A percentile compares a stretch with the other conserved stretches of the same genome.
phyloP scores from a whole-genome alignment of 2,113 vertebrate genomes.

The Chamaea fasciata region DNA sequence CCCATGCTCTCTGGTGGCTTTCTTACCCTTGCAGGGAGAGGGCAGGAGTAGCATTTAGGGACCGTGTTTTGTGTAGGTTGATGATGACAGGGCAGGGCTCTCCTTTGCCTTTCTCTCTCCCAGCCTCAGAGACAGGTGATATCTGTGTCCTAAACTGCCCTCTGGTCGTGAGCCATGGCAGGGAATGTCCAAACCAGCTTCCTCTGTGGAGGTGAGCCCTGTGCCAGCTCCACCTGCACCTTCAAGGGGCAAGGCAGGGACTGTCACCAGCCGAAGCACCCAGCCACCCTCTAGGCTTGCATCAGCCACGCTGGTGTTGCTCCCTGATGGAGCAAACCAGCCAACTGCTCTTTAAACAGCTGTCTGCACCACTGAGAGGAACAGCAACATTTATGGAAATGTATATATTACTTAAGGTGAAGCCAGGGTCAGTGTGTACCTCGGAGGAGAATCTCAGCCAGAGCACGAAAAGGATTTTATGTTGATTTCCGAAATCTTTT shows the following conservation, averaged over 20 bases:
- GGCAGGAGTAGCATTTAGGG: fast-evolving
- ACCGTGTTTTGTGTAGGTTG: fast-evolving
- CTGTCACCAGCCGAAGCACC: fast-evolving
- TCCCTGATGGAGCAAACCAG: neutral
- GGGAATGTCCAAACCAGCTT: neutral
- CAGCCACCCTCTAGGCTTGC: neutral
- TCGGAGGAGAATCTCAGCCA: neutral
- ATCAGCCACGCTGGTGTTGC: neutral
- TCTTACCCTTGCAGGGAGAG: neutral
- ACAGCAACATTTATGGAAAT: neutral
- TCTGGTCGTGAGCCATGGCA: fast-evolving
- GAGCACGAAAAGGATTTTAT: neutral
- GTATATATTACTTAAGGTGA: conserved; percentile 7
- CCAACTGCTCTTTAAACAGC: neutral
- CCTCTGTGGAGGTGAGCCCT: neutral
- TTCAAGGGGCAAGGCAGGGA: neutral
- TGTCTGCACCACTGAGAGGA: neutral
- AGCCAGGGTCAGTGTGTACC: neutral
- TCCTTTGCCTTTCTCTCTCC: neutral
- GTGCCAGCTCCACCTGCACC: neutral
- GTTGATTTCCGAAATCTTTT: conserved; percentile 11
- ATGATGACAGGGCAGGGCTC: neutral
- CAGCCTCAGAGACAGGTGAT: neutral
- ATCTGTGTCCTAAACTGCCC: neutral
- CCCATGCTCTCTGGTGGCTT: neutral